These are phyloP conservation scores for Parapristionchus giblindavisi DNA, from an alignment of 2,888 invertebrate genomes.

Conservation along the genomic window DNA sequence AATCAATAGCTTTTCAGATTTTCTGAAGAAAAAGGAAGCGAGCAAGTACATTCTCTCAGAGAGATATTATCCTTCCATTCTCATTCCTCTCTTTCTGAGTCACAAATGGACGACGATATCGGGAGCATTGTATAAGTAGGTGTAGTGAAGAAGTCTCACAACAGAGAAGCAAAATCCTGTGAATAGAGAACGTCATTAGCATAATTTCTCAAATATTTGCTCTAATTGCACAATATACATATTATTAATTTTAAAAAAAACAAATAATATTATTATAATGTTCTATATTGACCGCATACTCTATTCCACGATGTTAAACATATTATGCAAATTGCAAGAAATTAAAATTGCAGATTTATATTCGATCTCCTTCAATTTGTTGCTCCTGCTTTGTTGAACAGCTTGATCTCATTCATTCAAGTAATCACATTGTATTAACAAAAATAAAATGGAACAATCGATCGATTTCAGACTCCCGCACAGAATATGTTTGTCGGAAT, in stretches of 20 bases:
- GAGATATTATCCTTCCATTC: slow-evolving; percentile 60
- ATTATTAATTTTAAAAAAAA: too few species aligned
- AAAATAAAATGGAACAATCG: not conserved
- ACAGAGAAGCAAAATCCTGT: not conserved
- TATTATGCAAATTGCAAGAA: not conserved
- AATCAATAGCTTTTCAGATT: not conserved
- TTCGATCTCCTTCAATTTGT: slow-evolving; percentile 66
- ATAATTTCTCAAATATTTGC: not conserved
- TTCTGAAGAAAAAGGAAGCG: slow-evolving; percentile 25
- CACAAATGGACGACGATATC: slow-evolving; percentile 63
- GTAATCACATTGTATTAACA: slow-evolving; percentile 26
- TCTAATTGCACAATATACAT: not conserved
- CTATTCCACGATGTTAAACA: not conserved
- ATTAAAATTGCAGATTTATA: slow-evolving; percentile 47
- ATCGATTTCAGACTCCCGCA: slow-evolving; percentile 50
- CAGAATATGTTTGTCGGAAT: slow-evolving; percentile 74
- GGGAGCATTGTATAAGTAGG: slow-evolving; percentile 59
- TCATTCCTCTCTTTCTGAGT: slow-evolving; percentile 61
- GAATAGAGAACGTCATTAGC: not conserved
- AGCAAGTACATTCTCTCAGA: slow-evolving; percentile 1
- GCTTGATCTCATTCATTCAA: slow-evolving; percentile 63
- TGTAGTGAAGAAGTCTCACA: not conserved
- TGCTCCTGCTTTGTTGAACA: slow-evolving; percentile 60
- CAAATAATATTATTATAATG: too few species aligned
- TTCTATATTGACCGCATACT: too few species aligned